These are phyloP conservation scores for Amphiprion ocellaris DNA, from an alignment of 2,113 vertebrate genomes.

Conservation along the genomic window DNA sequence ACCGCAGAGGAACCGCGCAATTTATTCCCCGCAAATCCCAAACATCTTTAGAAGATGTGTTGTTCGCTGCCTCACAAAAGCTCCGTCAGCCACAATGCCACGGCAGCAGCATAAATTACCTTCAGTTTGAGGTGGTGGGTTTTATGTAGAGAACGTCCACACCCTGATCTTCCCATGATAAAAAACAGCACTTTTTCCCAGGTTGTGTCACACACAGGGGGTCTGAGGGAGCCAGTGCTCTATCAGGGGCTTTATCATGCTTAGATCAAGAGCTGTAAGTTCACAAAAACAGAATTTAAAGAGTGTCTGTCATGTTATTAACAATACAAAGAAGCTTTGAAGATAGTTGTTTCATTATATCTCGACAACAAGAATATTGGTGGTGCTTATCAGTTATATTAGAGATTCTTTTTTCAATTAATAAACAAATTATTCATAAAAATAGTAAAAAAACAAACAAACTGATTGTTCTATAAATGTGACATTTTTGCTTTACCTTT, in stretches of 20 bases:
- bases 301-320: too few relatives aligned
- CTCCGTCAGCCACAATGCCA: slow-evolving; percentile 77
- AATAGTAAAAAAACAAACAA: too few relatives aligned
- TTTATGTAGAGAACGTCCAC: slow-evolving; percentile 80
- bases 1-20: slow-evolving; percentile 65
- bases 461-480: too few relatives aligned
- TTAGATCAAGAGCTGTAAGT: neutral
- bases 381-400: too few relatives aligned
- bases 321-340: too few relatives aligned
- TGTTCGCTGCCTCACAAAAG: slow-evolving; percentile 80
- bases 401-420: too few relatives aligned
- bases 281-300: neutral
- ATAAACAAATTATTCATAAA: too few relatives aligned
- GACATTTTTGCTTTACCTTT: too few relatives aligned
- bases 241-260: neutral
- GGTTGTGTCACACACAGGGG: slow-evolving; percentile 64
- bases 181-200: slow-evolving; percentile 64
- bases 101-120: slow-evolving; percentile 79
- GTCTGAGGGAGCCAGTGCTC: neutral
- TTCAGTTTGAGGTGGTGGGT: slow-evolving; percentile 74
- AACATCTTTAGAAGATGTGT: slow-evolving; percentile 86
- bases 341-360: too few relatives aligned
- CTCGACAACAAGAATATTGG: too few relatives aligned
- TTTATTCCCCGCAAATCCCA: slow-evolving; percentile 86
- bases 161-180: slow-evolving; percentile 70